Evolutionary conservation across 1,140 invertebrate genomes (phyloP).

Genomic region (Acromyrmex echinatior): DNA sequence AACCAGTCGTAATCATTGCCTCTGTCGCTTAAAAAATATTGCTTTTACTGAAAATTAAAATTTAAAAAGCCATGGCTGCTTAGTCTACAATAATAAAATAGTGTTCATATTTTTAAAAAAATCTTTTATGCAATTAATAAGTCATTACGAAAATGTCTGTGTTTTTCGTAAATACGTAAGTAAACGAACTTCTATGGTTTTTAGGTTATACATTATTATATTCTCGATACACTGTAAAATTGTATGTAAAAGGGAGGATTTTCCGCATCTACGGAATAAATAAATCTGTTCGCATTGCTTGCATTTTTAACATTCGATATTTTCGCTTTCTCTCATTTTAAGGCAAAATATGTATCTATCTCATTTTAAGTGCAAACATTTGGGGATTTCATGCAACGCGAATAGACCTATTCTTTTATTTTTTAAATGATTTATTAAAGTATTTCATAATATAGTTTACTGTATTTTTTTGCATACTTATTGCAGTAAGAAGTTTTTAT

Average conservation of each 20-base stretch:
- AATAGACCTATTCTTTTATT: background rate
- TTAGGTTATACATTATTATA: conserved; percentile 77
- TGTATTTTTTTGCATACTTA: background rate
- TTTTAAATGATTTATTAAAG: background rate
- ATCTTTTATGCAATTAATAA: conserved; percentile 31
- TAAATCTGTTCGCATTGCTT: too few species aligned
- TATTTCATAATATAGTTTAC: conserved; percentile 29
- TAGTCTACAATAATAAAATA: background rate
- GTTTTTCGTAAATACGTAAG: conserved; percentile 87
- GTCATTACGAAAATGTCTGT: conserved; percentile 83
- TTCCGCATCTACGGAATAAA: background rate
- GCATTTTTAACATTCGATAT: too few species aligned
- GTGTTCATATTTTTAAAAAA: conserved; percentile 5
- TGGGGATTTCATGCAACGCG: too few species aligned
- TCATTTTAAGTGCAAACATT: too few species aligned
- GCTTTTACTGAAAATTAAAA: background rate
- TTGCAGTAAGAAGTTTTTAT: background rate
- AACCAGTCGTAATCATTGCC: background rate
- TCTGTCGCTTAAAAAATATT: conserved; percentile 5
- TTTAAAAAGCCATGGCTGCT: background rate
- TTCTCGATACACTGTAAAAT: conserved; percentile 10
- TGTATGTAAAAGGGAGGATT: background rate
- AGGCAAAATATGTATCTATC: too few species aligned
- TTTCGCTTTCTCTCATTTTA: too few species aligned
- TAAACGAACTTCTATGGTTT: conserved; percentile 64